These are phyloP conservation scores for roundworm (Caenorhabditis elegans) DNA, from an alignment of 1,140 invertebrate species.

Conservation along the genomic window WBcel235 BX284602.5:11004501-11005000, in stretches of 20 bases:
- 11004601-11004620: too few species aligned
- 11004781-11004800: neutral
- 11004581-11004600: too few species aligned
- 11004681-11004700: conserved; percentile 16
- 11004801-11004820: neutral
- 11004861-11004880: too few species aligned
- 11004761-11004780: neutral
- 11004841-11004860: too few species aligned
- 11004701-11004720: conserved; percentile 19
- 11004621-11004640: neutral
- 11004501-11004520: conserved; percentile 27
- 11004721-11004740: neutral
- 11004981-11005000: neutral
- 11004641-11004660: conserved; percentile 4
- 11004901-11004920: neutral
- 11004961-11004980: conserved; percentile 3
- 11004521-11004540: neutral
- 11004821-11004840: neutral
- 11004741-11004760: neutral
- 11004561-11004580: neutral
- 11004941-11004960: conserved; percentile 1
- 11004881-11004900: neutral
- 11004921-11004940: conserved; percentile 17
- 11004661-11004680: neutral
- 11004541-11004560: neutral